Percentiles rank a stretch among this genome's conserved stretches.
Conservation (phyloP, 2,888 invertebrate genomes). For the Drosophila lacicola region DNA sequence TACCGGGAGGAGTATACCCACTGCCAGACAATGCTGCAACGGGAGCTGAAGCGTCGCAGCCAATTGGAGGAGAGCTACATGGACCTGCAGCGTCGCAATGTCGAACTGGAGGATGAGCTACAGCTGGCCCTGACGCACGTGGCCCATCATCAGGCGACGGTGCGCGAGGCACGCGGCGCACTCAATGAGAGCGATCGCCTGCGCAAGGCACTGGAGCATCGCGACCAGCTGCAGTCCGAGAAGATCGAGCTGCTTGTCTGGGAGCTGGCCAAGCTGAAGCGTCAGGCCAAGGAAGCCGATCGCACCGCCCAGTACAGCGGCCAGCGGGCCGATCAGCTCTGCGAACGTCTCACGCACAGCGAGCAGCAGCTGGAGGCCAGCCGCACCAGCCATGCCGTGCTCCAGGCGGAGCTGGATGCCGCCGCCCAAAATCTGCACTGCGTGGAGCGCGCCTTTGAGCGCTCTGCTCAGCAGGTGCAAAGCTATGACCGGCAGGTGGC, state of each 20-base stretch:
- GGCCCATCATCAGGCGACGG: neutral
- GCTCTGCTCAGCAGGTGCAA: conserved; percentile 2
- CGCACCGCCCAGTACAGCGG: conserved; percentile 9
- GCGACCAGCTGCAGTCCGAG: conserved; percentile 21
- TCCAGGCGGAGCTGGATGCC: conserved; percentile 30
- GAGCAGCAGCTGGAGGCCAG: conserved; percentile 30
- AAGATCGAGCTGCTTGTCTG: conserved; percentile 25
- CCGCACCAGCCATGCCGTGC: conserved; percentile 5
- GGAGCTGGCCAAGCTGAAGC: conserved; percentile 16
- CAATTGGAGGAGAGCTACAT: conserved; percentile 4
- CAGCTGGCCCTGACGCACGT: neutral
- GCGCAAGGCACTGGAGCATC: conserved; percentile 21
- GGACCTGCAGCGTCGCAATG: conserved; percentile 7
- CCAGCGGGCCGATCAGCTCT: conserved; percentile 13
- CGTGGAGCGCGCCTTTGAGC: conserved; percentile 34
- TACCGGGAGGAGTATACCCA: conserved; percentile 15
- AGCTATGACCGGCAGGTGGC: conserved; percentile 8
- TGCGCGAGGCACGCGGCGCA: conserved; percentile 5
- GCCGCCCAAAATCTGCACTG: conserved; percentile 25
- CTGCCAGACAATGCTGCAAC: conserved; percentile 14
- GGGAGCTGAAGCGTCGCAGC: neutral
- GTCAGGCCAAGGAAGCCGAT: conserved; percentile 20
- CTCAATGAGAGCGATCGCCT: conserved; percentile 7
- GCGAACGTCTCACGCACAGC: neutral
- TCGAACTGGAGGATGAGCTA: conserved; percentile 14